Evolutionary conservation across 2,113 vertebrate species (phyloP), one percentile per base, ranked within the genome.

Genomic region (Oceanodroma tethys): DNA sequence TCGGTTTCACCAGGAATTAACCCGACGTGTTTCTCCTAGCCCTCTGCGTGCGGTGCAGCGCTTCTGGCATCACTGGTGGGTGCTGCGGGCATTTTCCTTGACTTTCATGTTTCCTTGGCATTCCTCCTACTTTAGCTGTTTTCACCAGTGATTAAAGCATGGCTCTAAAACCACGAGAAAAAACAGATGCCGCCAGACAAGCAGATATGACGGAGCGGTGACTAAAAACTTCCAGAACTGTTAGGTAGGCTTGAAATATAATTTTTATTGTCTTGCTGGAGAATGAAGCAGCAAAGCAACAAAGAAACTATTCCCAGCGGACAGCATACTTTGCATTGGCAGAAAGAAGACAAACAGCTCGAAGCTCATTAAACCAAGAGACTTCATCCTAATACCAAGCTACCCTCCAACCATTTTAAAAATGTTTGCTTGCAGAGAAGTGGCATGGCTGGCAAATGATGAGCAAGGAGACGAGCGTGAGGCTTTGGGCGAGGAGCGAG

Each of bases 261-360:
- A 3, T 27, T 93, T 97, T 97, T 96, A 97, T 96, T 96, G 29
- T 66, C 59, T 63, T 55, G 65, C 68, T 43, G 63, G 22, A 63
- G 25, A 29, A 16, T 0, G 4, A 85, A 95, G 48, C 20, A 52
- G 26, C 34, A n/a, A 90, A 86, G 72, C 59, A 11, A 67, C 80
- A 20, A 17, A 34, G 52, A 50, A 80, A 32, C 8, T 9, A 2
- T 15, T 14, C 14, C 29, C 55, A 58, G 36, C 0, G 0, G 19
- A 10, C 52, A 52, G 15, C 0, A 3, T 7, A 40, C 21, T 23
- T 45, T 10, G 15, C 2, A 0, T 3, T 1, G 40, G 40, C 59
- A 62, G 53, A 20, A 59, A 34, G 50, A 32, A 70, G 32, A 23
- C 0, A 16, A 86, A 38, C 14, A 85, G 6, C 65, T 72, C 52